Conservation (phyloP, 2,888 invertebrate genomes). For the Andrena fulva region DNA sequence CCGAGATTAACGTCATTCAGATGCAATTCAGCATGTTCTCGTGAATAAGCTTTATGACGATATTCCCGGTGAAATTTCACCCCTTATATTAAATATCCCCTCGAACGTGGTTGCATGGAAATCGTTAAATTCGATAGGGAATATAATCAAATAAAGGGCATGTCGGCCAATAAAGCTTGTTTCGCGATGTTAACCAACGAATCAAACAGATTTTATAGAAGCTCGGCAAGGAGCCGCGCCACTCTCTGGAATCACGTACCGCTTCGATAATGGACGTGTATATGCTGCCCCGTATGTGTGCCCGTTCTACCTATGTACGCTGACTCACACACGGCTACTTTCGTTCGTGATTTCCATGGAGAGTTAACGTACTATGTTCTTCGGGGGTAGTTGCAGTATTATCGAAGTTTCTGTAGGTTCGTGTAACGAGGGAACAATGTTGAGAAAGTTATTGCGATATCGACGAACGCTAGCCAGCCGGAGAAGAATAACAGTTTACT, state of each 20-base stretch:
- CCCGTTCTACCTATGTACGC: constrained; percentile 10
- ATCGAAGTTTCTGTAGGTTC: constrained; percentile 49
- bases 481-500: constrained; percentile 4
- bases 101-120: constrained; percentile 30
- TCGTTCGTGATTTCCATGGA: constrained; percentile 58
- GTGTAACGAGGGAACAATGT: constrained; percentile 40
- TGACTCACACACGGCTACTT: constrained; percentile 18
- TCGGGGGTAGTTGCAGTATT: constrained; percentile 38
- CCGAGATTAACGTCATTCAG: constrained; percentile 12
- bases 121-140: constrained; percentile 39
- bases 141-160: constrained; percentile 58
- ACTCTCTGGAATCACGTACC: constrained; percentile 38
- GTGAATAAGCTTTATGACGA: background rate
- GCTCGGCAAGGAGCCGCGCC: background rate
- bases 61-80: constrained; percentile 1
- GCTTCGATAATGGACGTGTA: constrained; percentile 12
- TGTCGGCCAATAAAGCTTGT: constrained; percentile 35
- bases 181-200: constrained; percentile 39
- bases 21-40: background rate
- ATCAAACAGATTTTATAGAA: constrained; percentile 55
- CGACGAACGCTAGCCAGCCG: background rate
- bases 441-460: constrained; percentile 29
- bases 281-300: background rate
- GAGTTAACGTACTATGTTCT: constrained; percentile 45
- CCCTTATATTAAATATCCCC: constrained; percentile 39